Percentiles rank a stretch among this genome's conserved stretches.
These are phyloP conservation scores for Chaetogeoica ovagalla DNA, from an alignment of 2,888 invertebrate genomes.

Conservation along the genomic window DNA sequence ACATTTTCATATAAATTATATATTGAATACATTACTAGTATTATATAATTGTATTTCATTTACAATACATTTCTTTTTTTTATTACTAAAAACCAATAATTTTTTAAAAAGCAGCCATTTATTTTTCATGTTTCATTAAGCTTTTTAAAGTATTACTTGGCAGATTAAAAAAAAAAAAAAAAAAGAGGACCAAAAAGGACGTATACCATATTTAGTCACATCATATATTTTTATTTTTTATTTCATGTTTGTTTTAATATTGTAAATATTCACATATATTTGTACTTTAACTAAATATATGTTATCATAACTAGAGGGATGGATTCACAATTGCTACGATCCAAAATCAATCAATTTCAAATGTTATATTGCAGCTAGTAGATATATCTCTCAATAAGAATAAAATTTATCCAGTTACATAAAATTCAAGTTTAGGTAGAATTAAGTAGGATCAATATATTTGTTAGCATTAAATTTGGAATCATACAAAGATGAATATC, in stretches of 20 bases:
- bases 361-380: not conserved
- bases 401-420: constrained; percentile 4
- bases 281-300: constrained; percentile 51
- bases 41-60: constrained; percentile 29
- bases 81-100: constrained; percentile 1
- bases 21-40: constrained; percentile 42
- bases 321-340: constrained; percentile 9
- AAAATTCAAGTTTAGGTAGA: not conserved
- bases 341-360: constrained; percentile 6
- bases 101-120: constrained; percentile 34
- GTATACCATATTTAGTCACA: constrained; percentile 52
- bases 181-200: constrained; percentile 46
- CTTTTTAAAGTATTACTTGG: not conserved
- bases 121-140: constrained; percentile 12
- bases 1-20: constrained; percentile 32
- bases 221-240: constrained; percentile 51
- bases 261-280: constrained; percentile 51
- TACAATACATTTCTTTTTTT: constrained; percentile 21
- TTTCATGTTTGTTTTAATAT: constrained; percentile 49
- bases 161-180: constrained; percentile 16
- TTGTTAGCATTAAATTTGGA: not conserved
- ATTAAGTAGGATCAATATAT: constrained; percentile 40
- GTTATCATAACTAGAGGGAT: constrained; percentile 40
- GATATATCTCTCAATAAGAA: not conserved
- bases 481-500: constrained; percentile 14